Evolutionary conservation across 2,888 invertebrate genomes (phyloP).

Genomic region (Trichogramma dendrolimi): DNA sequence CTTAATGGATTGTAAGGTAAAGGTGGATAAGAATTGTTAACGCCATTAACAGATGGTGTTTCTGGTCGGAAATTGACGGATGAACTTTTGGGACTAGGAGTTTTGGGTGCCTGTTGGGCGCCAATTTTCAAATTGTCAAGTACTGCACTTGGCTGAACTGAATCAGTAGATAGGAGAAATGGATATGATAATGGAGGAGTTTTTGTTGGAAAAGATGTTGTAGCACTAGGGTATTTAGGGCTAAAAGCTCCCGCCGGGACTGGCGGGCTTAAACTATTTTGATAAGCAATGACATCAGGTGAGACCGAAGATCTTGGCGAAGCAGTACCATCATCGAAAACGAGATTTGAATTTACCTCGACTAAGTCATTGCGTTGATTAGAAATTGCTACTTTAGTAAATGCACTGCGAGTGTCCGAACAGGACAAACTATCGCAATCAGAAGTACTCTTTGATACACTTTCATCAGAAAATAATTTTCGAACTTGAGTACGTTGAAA

Average conservation of each 20-base stretch:
- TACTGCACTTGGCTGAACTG: constrained; percentile 31
- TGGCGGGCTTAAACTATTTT: constrained; percentile 74
- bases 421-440: constrained; percentile 40
- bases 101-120: constrained; percentile 38
- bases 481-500: constrained; percentile 24
- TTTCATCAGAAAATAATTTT: constrained; percentile 26
- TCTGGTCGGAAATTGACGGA: constrained; percentile 39
- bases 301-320: constrained; percentile 71
- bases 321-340: constrained; percentile 45
- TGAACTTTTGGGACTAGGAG: constrained; percentile 41
- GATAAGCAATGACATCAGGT: constrained; percentile 72
- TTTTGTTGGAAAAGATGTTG: constrained; percentile 40
- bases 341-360: constrained; percentile 10
- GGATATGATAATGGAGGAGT: constrained; percentile 40
- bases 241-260: constrained; percentile 34
- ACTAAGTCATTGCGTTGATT: constrained; percentile 42
- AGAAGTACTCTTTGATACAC: constrained; percentile 26
- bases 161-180: constrained; percentile 42
- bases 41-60: constrained; percentile 25
- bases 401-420: constrained; percentile 65
- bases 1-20: constrained; percentile 48
- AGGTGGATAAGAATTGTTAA: constrained; percentile 35
- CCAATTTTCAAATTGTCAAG: constrained; percentile 47
- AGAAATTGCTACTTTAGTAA: constrained; percentile 69
- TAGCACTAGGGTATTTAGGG: constrained; percentile 41